phyloP scores from a whole-genome alignment of 1,140 invertebrate genomes.

The Drosophila pseudoananassae region DNA sequence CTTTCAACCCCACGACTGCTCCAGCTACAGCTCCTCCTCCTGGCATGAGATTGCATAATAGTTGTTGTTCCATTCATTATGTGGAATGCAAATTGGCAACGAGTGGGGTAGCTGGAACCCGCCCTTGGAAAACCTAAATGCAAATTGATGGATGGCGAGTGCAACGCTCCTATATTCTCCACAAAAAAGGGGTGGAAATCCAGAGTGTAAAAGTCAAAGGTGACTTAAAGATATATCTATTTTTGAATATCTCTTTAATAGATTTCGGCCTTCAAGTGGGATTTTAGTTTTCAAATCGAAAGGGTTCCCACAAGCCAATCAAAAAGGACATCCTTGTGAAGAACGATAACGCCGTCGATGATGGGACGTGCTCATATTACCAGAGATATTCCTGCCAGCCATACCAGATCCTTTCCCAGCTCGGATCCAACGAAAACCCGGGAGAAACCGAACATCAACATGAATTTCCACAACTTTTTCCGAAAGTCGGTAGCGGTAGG shows the following conservation, averaged over 20 bases:
- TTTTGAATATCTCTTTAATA: background rate
- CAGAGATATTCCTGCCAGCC: slow-evolving; percentile 11
- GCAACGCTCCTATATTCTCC: slow-evolving; percentile 26
- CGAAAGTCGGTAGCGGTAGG: background rate
- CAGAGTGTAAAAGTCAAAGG: background rate
- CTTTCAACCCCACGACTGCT: slow-evolving; percentile 39
- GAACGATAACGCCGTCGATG: slow-evolving; percentile 24
- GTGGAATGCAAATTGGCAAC: slow-evolving; percentile 41
- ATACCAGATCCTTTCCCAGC: slow-evolving; percentile 14
- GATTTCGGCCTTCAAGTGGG: background rate
- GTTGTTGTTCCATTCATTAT: slow-evolving; percentile 38
- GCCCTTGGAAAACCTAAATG: slow-evolving; percentile 10
- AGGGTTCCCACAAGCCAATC: slow-evolving; percentile 22
- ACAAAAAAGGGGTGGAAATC: background rate
- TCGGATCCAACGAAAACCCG: slow-evolving; percentile 13
- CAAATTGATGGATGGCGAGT: slow-evolving; percentile 45
- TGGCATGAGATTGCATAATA: slow-evolving; percentile 43
- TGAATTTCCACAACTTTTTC: slow-evolving; percentile 70
- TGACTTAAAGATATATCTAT: slow-evolving; percentile 14
- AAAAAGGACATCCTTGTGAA: slow-evolving; percentile 27
- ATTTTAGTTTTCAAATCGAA: background rate
- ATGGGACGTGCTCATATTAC: slow-evolving; percentile 46
- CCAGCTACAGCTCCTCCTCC: background rate
- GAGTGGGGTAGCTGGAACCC: slow-evolving; percentile 1
- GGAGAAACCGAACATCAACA: slow-evolving; percentile 31